Conservation (phyloP, 2,797 vertebrate species). For the Botia kubotai region DNA sequence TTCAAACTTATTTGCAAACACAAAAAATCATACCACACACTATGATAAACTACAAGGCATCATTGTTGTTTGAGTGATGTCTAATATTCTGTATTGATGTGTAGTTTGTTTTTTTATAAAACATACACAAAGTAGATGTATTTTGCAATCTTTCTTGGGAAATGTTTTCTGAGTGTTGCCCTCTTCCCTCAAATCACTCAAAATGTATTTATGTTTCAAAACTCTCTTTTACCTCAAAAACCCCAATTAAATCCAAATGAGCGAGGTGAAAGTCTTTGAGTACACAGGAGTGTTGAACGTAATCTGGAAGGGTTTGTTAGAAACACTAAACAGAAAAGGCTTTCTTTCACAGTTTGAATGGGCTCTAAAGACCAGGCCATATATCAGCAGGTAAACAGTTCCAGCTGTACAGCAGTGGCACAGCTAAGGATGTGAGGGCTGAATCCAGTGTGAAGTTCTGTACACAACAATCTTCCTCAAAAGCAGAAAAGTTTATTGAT, state of each 20-base stretch:
- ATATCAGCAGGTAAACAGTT: slow-evolving; percentile 60
- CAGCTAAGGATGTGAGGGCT: slow-evolving; percentile 46
- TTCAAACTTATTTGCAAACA: slow-evolving; percentile 38
- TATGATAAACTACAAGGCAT: slow-evolving; percentile 18
- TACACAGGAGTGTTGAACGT: slow-evolving; percentile 62
- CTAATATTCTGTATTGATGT: slow-evolving; percentile 10
- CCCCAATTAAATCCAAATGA: slow-evolving; percentile 30
- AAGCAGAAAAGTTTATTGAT: slow-evolving; percentile 12
- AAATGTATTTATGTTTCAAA: slow-evolving; percentile 13
- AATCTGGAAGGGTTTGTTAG: slow-evolving; percentile 74
- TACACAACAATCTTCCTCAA: slow-evolving; percentile 37
- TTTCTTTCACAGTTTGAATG: slow-evolving; percentile 68
- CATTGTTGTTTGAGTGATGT: slow-evolving; percentile 31
- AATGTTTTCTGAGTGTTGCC: background rate
- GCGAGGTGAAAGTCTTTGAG: slow-evolving; percentile 26
- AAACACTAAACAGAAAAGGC: slow-evolving; percentile 75
- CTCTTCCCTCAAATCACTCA: slow-evolving; percentile 2
- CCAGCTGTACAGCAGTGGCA: slow-evolving; percentile 59
- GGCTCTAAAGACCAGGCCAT: slow-evolving; percentile 51
- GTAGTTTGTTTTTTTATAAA: background rate
- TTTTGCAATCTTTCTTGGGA: slow-evolving; percentile 35
- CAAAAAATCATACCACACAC: slow-evolving; percentile 33
- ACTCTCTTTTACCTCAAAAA: slow-evolving; percentile 22
- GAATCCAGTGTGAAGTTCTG: slow-evolving; percentile 24
- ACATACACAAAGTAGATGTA: slow-evolving; percentile 14